Evolutionary conservation across 2,888 invertebrate genomes (phyloP).

Genomic region (Nomada flava): DNA sequence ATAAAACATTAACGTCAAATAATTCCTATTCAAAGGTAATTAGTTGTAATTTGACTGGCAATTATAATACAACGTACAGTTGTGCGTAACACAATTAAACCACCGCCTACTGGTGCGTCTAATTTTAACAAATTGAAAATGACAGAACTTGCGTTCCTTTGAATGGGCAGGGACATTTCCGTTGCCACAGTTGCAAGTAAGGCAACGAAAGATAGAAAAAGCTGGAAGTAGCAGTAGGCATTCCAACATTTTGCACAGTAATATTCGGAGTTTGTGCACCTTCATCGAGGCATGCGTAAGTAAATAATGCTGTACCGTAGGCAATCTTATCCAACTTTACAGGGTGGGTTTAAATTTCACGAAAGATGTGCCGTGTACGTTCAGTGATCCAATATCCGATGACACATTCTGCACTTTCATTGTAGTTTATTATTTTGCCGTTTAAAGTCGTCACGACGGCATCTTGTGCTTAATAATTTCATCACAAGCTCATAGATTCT

Average conservation of each 20-base stretch:
- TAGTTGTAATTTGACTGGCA: not conserved
- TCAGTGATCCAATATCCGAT: not conserved
- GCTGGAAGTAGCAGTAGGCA: conserved; percentile 74
- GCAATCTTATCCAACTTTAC: not conserved
- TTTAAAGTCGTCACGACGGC: conserved; percentile 3
- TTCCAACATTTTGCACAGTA: conserved; percentile 71
- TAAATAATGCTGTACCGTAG: conserved; percentile 21
- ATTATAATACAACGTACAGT: not conserved
- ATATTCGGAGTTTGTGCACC: conserved; percentile 64
- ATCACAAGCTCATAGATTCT: not conserved
- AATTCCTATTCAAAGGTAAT: conserved; percentile 25
- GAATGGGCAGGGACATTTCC: conserved; percentile 40
- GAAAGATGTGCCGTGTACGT: not conserved
- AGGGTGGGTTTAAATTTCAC: not conserved
- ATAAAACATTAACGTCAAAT: conserved; percentile 24
- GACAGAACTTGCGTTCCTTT: not conserved
- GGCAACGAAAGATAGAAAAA: conserved; percentile 65
- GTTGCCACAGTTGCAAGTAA: conserved; percentile 48
- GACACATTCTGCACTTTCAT: conserved; percentile 3
- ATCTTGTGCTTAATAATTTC: not conserved
- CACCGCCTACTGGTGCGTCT: not conserved
- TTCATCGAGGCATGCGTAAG: conserved; percentile 60
- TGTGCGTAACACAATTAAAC: not conserved
- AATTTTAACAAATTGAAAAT: not conserved
- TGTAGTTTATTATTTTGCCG: conserved; percentile 22